Base-by-base conservation (phyloP, 92 coral and sea anemone genomes). In the Nematostella vectensis region DNA sequence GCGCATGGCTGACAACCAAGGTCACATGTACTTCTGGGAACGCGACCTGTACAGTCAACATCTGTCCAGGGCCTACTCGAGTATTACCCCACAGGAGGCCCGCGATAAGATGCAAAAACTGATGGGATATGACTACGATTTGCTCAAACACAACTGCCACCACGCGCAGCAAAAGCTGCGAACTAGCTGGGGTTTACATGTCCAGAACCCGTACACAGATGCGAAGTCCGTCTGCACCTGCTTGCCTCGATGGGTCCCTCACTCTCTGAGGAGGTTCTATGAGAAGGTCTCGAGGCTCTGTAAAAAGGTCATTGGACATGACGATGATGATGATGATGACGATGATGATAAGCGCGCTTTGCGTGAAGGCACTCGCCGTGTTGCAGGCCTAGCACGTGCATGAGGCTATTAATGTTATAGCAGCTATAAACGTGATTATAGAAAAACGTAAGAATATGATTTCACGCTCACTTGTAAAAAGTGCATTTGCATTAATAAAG, bases 71-170 rank as follows among this genome's bases (percentile, higher is more conserved):
- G 27, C 54, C 48, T 60, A 54, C 50, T 55, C 27, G 16, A 36
- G 40, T 31, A 50, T 61, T 9, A 47, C 72, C 2, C 83, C 78
- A 3, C 28, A 24, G 48, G 40, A 63, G 11, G 83, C 83, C 2
- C 65, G 63, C 10, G 72, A 61, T 44, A 57, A 72, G 29, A 77
- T 77, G 83, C 78, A 70, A 57, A 47, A 31, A 23, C 43, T 70
- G 15, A 70, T 77, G 73, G 83, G 83, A 18, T 22, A 57, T 37
- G 47, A 50, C 10, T 77, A 70, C 26, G 67, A 77, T 50, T 57
- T 67, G 17, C 42, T 72, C 17, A 70, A 63, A 21, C 66, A 67
- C 61, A 77, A 77, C 57, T 63, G 83, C 21, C 68, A 77, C 60
- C 68, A 63, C 39, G 83, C 83, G 10, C 72, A 55, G 27, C 53